Evolutionary conservation across 2,113 vertebrate genomes (phyloP).

Genomic region (Dolichallabes microphthalmus): DNA sequence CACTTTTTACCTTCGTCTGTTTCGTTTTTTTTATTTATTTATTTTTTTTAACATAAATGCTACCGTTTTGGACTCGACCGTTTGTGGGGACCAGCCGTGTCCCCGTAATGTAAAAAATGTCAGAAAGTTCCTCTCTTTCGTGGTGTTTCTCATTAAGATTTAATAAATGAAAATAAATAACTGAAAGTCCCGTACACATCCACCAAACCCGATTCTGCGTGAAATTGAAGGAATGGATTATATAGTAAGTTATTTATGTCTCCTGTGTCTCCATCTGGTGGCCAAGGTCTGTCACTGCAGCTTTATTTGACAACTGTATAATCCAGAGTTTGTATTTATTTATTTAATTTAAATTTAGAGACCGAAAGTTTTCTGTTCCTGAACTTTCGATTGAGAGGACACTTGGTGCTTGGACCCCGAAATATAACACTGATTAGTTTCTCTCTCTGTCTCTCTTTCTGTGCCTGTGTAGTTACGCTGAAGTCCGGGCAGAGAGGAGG

Average conservation of each 20-base stretch:
- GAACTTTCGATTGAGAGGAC: neutral
- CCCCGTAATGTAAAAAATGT: too few relatives aligned
- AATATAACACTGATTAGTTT: neutral
- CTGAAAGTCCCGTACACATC: neutral
- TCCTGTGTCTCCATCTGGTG: conserved; percentile 27
- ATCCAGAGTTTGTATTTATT: neutral
- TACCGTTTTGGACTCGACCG: too few relatives aligned
- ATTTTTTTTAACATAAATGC: too few relatives aligned
- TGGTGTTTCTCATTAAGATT: too few relatives aligned
- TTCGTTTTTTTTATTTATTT: too few relatives aligned
- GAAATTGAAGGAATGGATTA: neutral
- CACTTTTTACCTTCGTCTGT: too few relatives aligned
- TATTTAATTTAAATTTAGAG: too few relatives aligned
- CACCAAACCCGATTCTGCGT: neutral
- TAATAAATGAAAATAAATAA: too few relatives aligned
- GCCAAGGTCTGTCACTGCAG: conserved; percentile 13
- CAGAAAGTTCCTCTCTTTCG: too few relatives aligned
- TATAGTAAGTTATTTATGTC: neutral
- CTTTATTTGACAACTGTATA: neutral
- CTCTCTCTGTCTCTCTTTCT: neutral
- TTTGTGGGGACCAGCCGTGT: too few relatives aligned
- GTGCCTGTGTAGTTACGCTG: conserved; percentile 75
- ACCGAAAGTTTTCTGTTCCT: neutral
- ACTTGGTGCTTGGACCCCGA: neutral
- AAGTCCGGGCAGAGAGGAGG: conserved; percentile 84